Conservation (phyloP, 1,140 invertebrate species). For the Coelopa frigida region DNA sequence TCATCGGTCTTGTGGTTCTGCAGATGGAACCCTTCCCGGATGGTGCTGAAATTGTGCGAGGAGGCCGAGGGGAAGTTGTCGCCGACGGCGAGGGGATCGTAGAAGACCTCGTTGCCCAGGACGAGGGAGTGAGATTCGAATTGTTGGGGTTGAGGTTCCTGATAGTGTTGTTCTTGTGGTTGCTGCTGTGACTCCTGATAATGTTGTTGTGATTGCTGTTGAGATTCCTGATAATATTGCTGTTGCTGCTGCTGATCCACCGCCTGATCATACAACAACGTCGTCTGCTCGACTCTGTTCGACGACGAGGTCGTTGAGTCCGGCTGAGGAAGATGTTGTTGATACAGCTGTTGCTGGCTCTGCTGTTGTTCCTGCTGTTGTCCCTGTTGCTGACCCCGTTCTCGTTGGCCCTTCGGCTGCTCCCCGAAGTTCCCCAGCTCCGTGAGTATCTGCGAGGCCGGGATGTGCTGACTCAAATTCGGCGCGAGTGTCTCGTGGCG, state of each 20-base stretch:
- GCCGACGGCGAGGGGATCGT: not conserved
- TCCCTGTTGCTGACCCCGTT: not conserved
- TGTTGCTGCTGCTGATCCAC: constrained; percentile 32
- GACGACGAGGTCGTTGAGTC: too few species aligned
- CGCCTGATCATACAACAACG: constrained; percentile 34
- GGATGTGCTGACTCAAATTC: constrained; percentile 28
- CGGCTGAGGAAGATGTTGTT: not conserved
- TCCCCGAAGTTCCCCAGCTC: constrained; percentile 29
- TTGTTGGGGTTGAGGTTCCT: not conserved
- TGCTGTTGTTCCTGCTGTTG: constrained; percentile 42
- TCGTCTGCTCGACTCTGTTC: too few species aligned
- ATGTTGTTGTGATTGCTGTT: constrained; percentile 3
- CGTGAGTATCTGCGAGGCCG: constrained; percentile 34
- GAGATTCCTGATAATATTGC: constrained; percentile 18
- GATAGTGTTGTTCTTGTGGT: too few species aligned
- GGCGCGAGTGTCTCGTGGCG: constrained; percentile 12
- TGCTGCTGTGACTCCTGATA: not conserved
- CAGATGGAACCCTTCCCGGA: not conserved
- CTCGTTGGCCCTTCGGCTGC: constrained; percentile 14
- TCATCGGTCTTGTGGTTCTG: constrained; percentile 2
- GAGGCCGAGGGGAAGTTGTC: constrained; percentile 15
- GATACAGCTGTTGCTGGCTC: constrained; percentile 20
- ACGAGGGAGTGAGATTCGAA: not conserved
- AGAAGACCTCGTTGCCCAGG: too few species aligned
- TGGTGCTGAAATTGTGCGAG: constrained; percentile 9